These are phyloP conservation scores for Armadillidium nasatum DNA, from an alignment of 1,140 invertebrate genomes.

Conservation along the genomic window DNA sequence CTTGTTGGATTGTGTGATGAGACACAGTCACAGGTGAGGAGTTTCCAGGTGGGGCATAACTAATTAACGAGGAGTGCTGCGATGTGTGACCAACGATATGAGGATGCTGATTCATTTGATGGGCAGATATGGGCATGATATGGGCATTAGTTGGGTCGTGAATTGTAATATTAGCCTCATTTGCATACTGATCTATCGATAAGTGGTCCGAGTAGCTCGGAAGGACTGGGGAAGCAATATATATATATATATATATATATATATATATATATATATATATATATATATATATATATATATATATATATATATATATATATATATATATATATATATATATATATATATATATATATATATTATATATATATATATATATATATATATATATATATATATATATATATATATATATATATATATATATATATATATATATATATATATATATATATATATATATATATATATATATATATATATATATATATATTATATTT, in stretches of 20 bases:
- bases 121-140: not conserved
- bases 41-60: not conserved
- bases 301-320: constrained; percentile 20
- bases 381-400: not conserved
- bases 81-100: not conserved
- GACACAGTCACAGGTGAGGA: not conserved
- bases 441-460: not conserved
- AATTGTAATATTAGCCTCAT: not conserved
- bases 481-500: constrained; percentile 11
- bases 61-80: not conserved
- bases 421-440: too few species aligned
- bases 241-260: constrained; percentile 19
- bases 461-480: not conserved
- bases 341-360: constrained; percentile 13
- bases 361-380: constrained; percentile 6
- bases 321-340: constrained; percentile 8
- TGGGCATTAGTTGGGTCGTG: not conserved
- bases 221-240: not conserved
- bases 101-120: constrained; percentile 6
- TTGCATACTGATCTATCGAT: not conserved
- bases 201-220: not conserved
- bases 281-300: not conserved
- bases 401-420: too few species aligned
- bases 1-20: not conserved
- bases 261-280: constrained; percentile 1